Percentiles rank a stretch among this genome's conserved stretches.
phyloP scores from a whole-genome alignment of 2,797 vertebrate species.

The Typhlichthys eigenmanni region DNA sequence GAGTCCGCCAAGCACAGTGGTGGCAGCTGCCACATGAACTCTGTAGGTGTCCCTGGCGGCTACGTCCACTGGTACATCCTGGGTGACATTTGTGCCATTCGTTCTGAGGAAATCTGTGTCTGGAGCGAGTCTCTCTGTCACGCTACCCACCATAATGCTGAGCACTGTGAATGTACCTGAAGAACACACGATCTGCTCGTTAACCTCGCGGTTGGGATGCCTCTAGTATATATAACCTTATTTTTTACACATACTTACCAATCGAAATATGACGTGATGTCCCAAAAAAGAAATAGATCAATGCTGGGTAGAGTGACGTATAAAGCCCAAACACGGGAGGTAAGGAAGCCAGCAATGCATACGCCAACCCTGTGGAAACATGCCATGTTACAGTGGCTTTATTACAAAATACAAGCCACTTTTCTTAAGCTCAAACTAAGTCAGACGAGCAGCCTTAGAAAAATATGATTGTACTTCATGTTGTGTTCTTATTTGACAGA shows the following conservation, averaged over 20 bases:
- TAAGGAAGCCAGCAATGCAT: constrained; percentile 90
- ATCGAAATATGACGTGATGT: constrained; percentile 94
- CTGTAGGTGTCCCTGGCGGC: constrained; percentile 72
- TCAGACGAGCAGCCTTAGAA: no score
- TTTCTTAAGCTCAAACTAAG: no score
- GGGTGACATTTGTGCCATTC: constrained; percentile 77
- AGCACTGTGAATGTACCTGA: constrained; percentile 93
- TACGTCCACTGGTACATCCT: constrained; percentile 61
- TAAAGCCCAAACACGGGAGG: constrained; percentile 93
- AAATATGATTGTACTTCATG: no score
- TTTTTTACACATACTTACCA: constrained; percentile 57
- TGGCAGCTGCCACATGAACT: constrained; percentile 86
- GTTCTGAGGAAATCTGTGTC: constrained; percentile 69
- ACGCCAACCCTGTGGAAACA: constrained; percentile 85
- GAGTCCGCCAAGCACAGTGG: constrained; percentile 87
- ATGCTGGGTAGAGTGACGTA: constrained; percentile 89
- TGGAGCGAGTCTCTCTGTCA: constrained; percentile 86
- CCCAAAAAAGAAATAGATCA: constrained; percentile 93
- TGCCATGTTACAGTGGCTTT: background rate
- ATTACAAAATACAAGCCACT: no score
- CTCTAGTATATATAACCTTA: background rate
- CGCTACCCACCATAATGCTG: constrained; percentile 95
- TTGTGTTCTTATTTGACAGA: no score
- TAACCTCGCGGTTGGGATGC: background rate
- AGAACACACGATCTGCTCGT: constrained; percentile 7